These are phyloP conservation scores for Apamea crenata DNA, from an alignment of 2,888 invertebrate genomes.

Conservation along the genomic window DNA sequence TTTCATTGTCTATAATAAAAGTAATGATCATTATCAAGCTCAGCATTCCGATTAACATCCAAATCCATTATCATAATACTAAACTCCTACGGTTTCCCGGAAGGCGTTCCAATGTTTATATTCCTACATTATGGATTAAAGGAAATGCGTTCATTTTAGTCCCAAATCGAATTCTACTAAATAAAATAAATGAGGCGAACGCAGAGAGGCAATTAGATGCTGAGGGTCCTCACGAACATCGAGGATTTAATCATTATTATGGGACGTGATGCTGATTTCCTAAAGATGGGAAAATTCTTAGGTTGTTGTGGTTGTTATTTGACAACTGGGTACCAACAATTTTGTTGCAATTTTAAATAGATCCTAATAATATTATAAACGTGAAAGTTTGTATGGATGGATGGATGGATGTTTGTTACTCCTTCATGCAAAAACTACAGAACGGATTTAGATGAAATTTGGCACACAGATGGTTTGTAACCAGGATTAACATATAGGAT, in stretches of 20 bases:
- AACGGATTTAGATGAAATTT: too few relatives aligned
- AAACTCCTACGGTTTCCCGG: not conserved
- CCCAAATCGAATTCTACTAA: conserved; percentile 48
- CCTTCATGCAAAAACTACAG: too few relatives aligned
- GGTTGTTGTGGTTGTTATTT: not conserved
- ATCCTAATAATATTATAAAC: not conserved
- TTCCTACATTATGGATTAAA: conserved; percentile 13
- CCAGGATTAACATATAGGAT: too few relatives aligned
- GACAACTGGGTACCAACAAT: not conserved
- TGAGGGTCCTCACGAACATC: conserved; percentile 41
- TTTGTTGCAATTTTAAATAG: not conserved
- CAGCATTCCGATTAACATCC: conserved; percentile 3
- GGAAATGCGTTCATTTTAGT: conserved; percentile 21
- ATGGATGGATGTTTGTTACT: too few relatives aligned
- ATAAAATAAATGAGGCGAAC: conserved; percentile 30
- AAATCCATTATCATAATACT: not conserved
- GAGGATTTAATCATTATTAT: conserved; percentile 42
- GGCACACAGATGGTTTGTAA: too few relatives aligned
- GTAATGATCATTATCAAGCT: conserved; percentile 7
- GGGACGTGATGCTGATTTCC: conserved; percentile 40
- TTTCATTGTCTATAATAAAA: not conserved
- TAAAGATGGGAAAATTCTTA: conserved; percentile 4
- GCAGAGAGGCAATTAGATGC: conserved; percentile 53
- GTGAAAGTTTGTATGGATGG: too few relatives aligned
- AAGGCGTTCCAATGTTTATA: conserved; percentile 23